Conservation (phyloP, 2,888 invertebrate species). For the Mimumesa dahlbomi region DNA sequence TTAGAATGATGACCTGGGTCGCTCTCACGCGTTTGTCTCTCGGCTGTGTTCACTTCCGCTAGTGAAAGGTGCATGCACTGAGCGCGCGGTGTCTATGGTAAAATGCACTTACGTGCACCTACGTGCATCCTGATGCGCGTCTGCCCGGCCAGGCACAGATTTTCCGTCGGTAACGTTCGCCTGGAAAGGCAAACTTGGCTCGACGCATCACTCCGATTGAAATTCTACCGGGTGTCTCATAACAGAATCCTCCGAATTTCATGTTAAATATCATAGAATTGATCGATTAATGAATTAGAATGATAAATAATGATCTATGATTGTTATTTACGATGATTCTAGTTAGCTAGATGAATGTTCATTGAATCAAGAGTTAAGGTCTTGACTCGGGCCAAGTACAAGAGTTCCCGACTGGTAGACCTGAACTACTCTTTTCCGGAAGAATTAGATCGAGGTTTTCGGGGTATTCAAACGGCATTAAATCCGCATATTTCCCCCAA, state of each 20-base stretch:
- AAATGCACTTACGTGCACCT: slow-evolving; percentile 57
- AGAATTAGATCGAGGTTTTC: no score
- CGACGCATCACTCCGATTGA: slow-evolving; percentile 57
- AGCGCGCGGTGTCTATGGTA: slow-evolving; percentile 45
- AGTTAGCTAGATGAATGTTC: no score
- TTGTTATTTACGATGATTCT: no score
- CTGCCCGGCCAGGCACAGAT: slow-evolving; percentile 32
- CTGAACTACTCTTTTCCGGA: no score
- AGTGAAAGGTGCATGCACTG: slow-evolving; percentile 72
- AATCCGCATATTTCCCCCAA: no score
- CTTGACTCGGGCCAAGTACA: no score
- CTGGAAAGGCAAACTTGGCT: slow-evolving; percentile 32
- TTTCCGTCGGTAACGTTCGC: slow-evolving; percentile 30
- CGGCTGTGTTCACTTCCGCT: slow-evolving; percentile 72
- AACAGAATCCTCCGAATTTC: not conserved
- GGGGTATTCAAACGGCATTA: no score
- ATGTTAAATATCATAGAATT: no score
- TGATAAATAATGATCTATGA: no score
- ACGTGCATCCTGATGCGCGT: slow-evolving; percentile 48
- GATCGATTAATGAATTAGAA: no score
- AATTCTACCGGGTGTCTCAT: slow-evolving; percentile 45
- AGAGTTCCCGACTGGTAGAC: no score
- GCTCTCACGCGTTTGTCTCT: slow-evolving; percentile 72
- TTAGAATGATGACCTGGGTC: slow-evolving; percentile 71
- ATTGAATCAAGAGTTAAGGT: no score